Evolutionary conservation across 2,113 vertebrate genomes (phyloP), one percentile per base, ranked within the genome.

Genomic region (Eupsittula cactorum): DNA sequence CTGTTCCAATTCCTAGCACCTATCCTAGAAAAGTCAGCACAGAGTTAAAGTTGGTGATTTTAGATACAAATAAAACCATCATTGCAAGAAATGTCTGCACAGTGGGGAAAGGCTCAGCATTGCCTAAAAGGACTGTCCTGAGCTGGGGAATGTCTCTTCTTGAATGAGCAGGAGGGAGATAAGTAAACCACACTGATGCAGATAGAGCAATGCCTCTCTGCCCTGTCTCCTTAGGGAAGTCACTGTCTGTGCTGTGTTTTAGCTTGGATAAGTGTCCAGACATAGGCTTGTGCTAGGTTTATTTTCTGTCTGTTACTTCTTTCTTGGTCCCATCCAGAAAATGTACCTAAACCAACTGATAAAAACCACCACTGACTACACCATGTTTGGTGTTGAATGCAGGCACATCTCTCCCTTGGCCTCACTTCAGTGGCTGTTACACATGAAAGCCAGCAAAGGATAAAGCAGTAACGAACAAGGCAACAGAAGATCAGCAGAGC

Each of bases 351-450:
- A 33, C n/a, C 0, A 0, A 20, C n/a, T 18, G 65, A 11, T 88
- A 62, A 52, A 16, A 50, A 44, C 10, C 6, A 3, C 20, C 65
- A 39, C 39, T 65, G 47, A 76, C 33, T 49, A 37, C 59, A 53
- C 4, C 24, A 12, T 21, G 42, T 63, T 74, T 83, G 82, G 53
- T 41, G 76, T 24, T 77, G 57, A 83, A 33, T 18, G 41, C 79
- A 57, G 71, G 20, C 59, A 62, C 37, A 37, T 41, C 4, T 0
- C 59, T 88, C 46, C 39, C 41, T 69, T 0, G 0, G 55, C 55
- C 77, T 84, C 0, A 0, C 78, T 63, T 33, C 42, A 39, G 53
- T 31, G 2, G 0, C 29, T 5, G 1, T 63, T 49, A 5, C 68
- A 49, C 57, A 19, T 20, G 68, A 92, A 74, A 86, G 47, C 52